Conservation (phyloP, 2,888 invertebrate species). For the Campaea margaritaria region DNA sequence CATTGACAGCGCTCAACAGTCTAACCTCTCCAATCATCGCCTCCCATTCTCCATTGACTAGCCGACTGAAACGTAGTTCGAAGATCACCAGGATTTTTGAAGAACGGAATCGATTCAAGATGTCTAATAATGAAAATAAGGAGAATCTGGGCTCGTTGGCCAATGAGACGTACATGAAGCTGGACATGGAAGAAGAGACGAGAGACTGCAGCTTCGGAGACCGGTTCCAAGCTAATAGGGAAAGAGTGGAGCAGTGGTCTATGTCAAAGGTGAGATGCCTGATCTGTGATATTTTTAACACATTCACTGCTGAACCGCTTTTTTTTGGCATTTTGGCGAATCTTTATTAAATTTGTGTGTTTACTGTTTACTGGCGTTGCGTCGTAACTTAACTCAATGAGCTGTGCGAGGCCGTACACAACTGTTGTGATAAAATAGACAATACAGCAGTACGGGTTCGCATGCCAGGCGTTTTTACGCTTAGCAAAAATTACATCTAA, state of each 20-base stretch:
- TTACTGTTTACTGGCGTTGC: too few species aligned
- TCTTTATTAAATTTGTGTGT: too few species aligned
- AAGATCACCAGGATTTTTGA: slow-evolving; percentile 71
- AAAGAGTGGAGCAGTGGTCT: slow-evolving; percentile 60
- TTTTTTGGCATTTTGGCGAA: too few species aligned
- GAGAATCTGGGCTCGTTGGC: slow-evolving; percentile 59
- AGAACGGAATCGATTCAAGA: slow-evolving; percentile 68
- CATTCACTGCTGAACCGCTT: too few species aligned
- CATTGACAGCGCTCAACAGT: slow-evolving; percentile 29
- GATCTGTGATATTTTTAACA: not conserved
- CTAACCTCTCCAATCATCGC: slow-evolving; percentile 42
- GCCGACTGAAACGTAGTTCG: slow-evolving; percentile 49
- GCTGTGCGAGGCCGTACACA: too few species aligned
- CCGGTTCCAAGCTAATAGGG: slow-evolving; percentile 50
- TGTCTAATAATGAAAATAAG: slow-evolving; percentile 75
- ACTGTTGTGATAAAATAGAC: too few species aligned
- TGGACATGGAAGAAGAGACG: slow-evolving; percentile 73
- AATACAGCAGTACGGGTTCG: too few species aligned
- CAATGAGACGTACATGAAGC: slow-evolving; percentile 60
- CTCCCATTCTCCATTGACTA: slow-evolving; percentile 51
- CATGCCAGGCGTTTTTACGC: too few species aligned
- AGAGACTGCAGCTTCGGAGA: slow-evolving; percentile 70
- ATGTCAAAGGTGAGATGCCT: slow-evolving; percentile 61
- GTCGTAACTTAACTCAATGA: too few species aligned
- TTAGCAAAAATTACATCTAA: too few species aligned